Percentiles rank a stretch among this genome's conserved stretches.
Evolutionary conservation across 2,888 invertebrate genomes (phyloP).

Genomic region (Lithophane semibrunnea): DNA sequence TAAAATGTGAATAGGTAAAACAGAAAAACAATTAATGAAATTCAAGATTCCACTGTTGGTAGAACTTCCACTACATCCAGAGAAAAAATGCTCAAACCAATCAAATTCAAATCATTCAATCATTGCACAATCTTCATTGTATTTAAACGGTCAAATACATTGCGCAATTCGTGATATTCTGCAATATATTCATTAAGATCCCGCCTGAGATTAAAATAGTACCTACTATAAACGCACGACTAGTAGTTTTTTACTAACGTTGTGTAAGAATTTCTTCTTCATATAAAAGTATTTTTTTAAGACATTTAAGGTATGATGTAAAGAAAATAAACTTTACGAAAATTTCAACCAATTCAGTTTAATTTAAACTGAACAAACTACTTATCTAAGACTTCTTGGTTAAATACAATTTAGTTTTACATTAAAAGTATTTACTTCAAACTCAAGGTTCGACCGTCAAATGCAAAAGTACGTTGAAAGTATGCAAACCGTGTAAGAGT

Average conservation of each 20-base stretch:
- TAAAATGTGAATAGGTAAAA: background rate
- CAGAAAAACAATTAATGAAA: background rate
- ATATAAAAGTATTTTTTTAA: background rate
- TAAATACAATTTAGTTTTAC: background rate
- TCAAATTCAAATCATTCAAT: no score
- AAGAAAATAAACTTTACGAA: background rate
- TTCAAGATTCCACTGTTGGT: background rate
- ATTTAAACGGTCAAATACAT: no score
- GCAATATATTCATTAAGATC: no score
- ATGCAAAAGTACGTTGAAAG: slow-evolving; percentile 14
- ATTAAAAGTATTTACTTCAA: slow-evolving; percentile 44
- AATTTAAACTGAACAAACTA: background rate
- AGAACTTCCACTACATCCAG: no score
- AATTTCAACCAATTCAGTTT: background rate
- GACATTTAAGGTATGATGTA: background rate
- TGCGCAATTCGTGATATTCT: no score
- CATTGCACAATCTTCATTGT: no score
- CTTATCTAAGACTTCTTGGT: no score
- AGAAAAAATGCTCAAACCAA: no score
- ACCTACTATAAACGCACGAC: background rate
- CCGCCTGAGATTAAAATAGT: background rate
- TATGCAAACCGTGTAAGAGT: slow-evolving; percentile 28
- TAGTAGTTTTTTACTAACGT: background rate
- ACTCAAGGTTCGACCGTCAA: background rate
- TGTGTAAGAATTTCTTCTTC: background rate